phyloP scores from a whole-genome alignment of 2,797 vertebrate genomes.

The Antrozous pallidus region DNA sequence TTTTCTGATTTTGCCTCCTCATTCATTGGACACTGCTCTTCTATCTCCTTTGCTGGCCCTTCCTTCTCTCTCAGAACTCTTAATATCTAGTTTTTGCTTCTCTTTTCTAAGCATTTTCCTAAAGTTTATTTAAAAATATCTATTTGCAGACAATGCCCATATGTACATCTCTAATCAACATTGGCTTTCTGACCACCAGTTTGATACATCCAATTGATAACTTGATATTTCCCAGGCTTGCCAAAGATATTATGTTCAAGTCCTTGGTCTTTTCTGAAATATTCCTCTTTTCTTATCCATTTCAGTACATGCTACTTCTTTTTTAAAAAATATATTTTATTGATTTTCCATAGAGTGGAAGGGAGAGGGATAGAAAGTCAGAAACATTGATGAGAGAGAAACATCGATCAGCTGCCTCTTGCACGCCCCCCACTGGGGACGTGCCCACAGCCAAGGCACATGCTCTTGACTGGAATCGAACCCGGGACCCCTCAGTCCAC shows the following conservation, averaged over 20 bases:
- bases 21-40: background rate
- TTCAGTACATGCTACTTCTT: background rate
- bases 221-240: background rate
- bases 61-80: background rate
- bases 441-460: no score
- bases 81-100: background rate
- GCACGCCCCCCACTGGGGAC: no score
- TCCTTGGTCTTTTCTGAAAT: background rate
- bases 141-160: background rate
- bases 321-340: no score
- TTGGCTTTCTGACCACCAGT: background rate
- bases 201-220: background rate
- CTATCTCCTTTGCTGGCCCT: background rate
- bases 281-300: background rate
- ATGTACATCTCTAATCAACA: background rate
- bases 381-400: no score
- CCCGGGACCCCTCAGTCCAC: no score
- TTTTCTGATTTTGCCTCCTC: background rate
- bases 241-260: background rate
- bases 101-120: conserved; percentile 22
- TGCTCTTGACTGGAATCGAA: no score
- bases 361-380: no score
- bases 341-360: no score
- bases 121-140: background rate
- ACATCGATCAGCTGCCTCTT: no score